These are phyloP conservation scores for Idaea biselata DNA, from an alignment of 2,888 invertebrate genomes.

Conservation along the genomic window DNA sequence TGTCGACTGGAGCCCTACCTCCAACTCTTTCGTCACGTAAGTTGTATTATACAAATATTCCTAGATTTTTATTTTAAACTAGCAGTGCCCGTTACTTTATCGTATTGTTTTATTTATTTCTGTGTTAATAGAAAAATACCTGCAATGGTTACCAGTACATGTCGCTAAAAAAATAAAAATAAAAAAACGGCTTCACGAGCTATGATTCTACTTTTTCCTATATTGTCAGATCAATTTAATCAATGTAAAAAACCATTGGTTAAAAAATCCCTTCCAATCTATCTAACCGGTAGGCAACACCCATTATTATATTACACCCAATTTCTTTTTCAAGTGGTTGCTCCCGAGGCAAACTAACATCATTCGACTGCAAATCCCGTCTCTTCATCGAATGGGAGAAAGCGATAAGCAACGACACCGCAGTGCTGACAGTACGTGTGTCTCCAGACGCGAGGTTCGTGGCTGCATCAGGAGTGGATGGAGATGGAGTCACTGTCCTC, in stretches of 20 bases:
- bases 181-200: no score
- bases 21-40: conserved; percentile 63
- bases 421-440: conserved; percentile 47
- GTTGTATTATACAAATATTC: conserved; percentile 18
- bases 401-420: conserved; percentile 20
- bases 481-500: conserved; percentile 41
- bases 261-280: no score
- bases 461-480: conserved; percentile 43
- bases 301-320: neutral
- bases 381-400: conserved; percentile 31
- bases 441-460: conserved; percentile 66
- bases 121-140: no score
- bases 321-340: conserved; percentile 53
- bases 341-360: conserved; percentile 47
- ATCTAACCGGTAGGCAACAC: no score
- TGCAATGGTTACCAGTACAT: no score
- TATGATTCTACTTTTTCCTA: no score
- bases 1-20: conserved; percentile 71
- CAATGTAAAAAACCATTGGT: no score
- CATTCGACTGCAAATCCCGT: conserved; percentile 36
- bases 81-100: no score
- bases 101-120: no score
- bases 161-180: no score
- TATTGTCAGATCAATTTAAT: no score
- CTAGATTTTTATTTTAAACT: no score